A percentile compares a stretch with the other conserved stretches of the same genome.
Conservation (phyloP, 2,113 vertebrate genomes). For the Podarcis cretensis region DNA sequence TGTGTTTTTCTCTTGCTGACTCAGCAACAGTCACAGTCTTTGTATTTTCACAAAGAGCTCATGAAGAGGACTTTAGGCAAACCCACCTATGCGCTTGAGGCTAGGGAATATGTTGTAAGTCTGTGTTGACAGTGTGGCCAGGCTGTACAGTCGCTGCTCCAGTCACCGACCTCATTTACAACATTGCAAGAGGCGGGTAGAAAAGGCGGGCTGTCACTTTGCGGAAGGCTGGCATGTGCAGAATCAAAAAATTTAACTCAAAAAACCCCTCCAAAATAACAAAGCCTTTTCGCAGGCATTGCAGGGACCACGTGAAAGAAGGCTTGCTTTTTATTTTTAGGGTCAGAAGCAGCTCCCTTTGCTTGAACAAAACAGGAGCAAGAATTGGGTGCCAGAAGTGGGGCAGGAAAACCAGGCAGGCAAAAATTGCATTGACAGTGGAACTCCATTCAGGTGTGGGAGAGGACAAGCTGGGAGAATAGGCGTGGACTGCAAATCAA, state of each 20-base stretch:
- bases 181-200: slow-evolving; percentile 10
- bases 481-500: background rate
- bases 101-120: slow-evolving; percentile 99
- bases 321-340: background rate
- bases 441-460: background rate
- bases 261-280: background rate
- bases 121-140: slow-evolving; percentile 63
- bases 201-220: background rate
- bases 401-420: slow-evolving; percentile 23
- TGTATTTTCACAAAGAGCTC: slow-evolving; percentile 94
- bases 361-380: background rate
- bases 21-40: slow-evolving; percentile 89
- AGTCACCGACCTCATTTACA: slow-evolving; percentile 81
- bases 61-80: slow-evolving; percentile 98
- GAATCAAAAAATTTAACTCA: background rate
- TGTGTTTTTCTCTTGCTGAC: slow-evolving; percentile 84
- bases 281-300: no score
- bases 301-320: slow-evolving; percentile 22
- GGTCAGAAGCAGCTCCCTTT: slow-evolving; percentile 2
- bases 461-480: no score
- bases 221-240: slow-evolving; percentile 32
- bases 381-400: background rate
- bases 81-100: slow-evolving; percentile 95
- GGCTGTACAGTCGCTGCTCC: slow-evolving; percentile 66
- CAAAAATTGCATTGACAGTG: background rate